These are phyloP conservation scores for Rhinichthys klamathensis DNA, from an alignment of 2,113 vertebrate genomes.

Conservation along the genomic window DNA sequence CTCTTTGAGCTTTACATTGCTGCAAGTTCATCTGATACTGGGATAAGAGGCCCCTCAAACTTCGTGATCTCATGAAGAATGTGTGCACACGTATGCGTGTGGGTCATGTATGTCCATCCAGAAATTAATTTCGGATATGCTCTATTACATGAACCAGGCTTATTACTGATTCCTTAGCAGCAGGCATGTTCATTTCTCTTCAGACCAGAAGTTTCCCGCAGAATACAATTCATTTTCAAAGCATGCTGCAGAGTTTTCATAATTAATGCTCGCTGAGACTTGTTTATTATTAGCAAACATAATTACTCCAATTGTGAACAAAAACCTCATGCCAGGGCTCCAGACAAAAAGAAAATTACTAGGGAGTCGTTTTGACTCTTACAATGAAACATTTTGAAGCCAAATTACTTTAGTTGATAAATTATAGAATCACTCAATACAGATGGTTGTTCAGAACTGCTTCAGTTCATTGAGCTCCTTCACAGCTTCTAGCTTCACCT, in stretches of 20 bases:
- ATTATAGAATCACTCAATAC: background rate
- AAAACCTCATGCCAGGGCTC: background rate
- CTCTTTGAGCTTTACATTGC: background rate
- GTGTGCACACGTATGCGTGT: background rate
- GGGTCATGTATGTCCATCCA: background rate
- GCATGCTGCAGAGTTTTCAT: background rate
- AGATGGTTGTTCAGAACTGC: background rate
- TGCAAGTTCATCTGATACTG: slow-evolving; percentile 17
- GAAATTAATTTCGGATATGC: background rate
- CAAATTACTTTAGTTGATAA: background rate
- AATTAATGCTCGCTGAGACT: slow-evolving; percentile 7
- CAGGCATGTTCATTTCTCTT: background rate
- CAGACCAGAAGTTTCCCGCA: background rate
- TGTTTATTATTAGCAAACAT: background rate
- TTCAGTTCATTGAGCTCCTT: background rate
- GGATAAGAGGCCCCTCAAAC: background rate
- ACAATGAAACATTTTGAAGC: background rate
- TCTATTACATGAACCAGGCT: background rate
- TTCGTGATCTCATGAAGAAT: slow-evolving; percentile 1
- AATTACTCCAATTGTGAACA: slow-evolving; percentile 12
- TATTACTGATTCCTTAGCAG: background rate
- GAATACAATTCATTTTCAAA: slow-evolving; percentile 3
- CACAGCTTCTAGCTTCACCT: background rate
- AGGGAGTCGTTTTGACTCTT: background rate
- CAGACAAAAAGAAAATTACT: background rate